phyloP scores from a whole-genome alignment of 2,888 invertebrate genomes.

The Drosophila macrothrix region DNA sequence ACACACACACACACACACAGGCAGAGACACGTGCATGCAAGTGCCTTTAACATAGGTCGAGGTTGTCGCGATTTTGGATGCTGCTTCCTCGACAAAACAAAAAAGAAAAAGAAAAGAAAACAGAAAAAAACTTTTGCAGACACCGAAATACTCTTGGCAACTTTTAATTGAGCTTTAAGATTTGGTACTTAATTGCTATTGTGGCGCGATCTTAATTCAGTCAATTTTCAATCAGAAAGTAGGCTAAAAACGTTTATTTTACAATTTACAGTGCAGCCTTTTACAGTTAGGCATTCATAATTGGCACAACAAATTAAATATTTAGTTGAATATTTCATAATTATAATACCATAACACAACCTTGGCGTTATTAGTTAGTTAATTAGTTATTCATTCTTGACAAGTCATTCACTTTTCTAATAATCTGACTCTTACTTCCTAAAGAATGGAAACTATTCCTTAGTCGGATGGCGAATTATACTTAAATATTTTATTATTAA shows the following conservation, averaged over 20 bases:
- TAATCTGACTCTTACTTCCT: no score
- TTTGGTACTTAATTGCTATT: background rate
- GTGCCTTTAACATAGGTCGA: constrained; percentile 53
- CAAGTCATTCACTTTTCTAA: background rate
- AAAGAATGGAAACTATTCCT: background rate
- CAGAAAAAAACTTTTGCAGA: background rate
- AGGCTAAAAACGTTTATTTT: background rate
- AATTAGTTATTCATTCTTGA: background rate
- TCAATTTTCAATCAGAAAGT: background rate
- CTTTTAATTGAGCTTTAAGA: background rate
- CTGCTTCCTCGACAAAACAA: constrained; percentile 43
- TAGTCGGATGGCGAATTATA: background rate
- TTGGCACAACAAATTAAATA: background rate
- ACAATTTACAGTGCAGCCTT: background rate
- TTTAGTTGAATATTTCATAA: background rate
- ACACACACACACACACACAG: constrained; percentile 12
- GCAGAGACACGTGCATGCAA: constrained; percentile 10
- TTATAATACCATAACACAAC: background rate
- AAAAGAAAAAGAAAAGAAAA: background rate
- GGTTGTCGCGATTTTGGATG: constrained; percentile 55
- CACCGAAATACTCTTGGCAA: background rate
- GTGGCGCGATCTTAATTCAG: background rate
- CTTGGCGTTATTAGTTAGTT: background rate
- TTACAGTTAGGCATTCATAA: background rate
- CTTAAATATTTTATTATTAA: background rate